Conservation (phyloP, 2,888 invertebrate species). For the Patella caerulea region DNA sequence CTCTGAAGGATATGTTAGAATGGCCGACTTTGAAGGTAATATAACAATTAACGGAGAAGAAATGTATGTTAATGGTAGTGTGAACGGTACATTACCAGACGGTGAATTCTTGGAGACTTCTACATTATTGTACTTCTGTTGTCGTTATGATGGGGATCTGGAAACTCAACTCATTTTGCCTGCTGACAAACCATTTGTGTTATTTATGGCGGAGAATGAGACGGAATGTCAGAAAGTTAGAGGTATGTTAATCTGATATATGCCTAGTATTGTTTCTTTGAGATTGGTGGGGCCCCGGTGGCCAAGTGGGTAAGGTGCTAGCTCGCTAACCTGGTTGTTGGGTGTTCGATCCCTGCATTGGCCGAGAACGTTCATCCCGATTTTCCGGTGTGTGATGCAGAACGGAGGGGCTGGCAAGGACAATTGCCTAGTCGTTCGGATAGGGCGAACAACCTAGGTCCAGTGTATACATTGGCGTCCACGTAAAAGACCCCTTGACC, state of each 20-base stretch:
- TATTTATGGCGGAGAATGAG: conserved; percentile 40
- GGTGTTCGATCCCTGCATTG: no score
- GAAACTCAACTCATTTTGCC: conserved; percentile 41
- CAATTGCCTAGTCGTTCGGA: no score
- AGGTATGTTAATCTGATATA: conserved; percentile 34
- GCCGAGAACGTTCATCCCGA: no score
- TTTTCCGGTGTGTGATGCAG: no score
- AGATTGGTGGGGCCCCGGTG: not conserved
- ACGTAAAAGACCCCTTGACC: no score
- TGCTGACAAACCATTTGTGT: conserved; percentile 41
- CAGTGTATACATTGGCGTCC: no score
- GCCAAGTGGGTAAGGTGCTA: no score
- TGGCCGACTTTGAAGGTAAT: conserved; percentile 15
- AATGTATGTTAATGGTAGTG: conserved; percentile 7
- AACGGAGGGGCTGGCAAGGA: no score
- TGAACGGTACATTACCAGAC: conserved; percentile 45
- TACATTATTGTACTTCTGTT: conserved; percentile 50
- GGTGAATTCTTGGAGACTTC: conserved; percentile 36
- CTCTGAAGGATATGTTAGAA: conserved; percentile 37
- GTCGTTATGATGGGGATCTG: conserved; percentile 44
- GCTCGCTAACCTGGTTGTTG: no score
- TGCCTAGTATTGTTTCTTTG: not conserved
- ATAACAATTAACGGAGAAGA: conserved; percentile 28
- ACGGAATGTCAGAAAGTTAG: conserved; percentile 45
- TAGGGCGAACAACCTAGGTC: no score